These are phyloP conservation scores for Cryptotermes secundus DNA, from an alignment of 1,140 invertebrate species.

Conservation along the genomic window DNA sequence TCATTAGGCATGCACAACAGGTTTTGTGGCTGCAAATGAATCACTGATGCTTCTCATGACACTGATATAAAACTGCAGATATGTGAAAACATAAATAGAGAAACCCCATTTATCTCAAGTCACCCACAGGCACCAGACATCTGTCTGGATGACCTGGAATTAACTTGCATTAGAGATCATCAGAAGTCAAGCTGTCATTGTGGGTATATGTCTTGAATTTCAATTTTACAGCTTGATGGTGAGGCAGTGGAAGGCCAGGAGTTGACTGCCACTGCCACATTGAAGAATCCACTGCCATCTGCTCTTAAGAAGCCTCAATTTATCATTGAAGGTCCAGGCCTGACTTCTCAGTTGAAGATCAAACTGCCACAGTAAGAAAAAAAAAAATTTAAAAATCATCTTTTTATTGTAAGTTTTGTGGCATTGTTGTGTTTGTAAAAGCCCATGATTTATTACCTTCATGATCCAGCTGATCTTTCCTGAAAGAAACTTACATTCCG, in stretches of 20 bases:
- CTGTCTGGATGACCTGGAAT: no score
- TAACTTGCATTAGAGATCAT: no score
- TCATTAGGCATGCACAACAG: no score
- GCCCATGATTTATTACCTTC: no score
- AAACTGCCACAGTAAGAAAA: conserved; percentile 61
- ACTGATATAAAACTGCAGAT: no score
- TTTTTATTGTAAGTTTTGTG: neutral
- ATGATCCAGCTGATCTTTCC: no score
- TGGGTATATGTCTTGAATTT: conserved; percentile 6
- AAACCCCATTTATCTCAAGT: no score
- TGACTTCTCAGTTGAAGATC: conserved; percentile 69
- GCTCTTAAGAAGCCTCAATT: conserved; percentile 73
- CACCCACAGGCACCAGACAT: no score
- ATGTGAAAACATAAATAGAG: no score
- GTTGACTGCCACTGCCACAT: conserved; percentile 65
- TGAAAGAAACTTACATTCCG: neutral
- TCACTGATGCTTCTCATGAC: no score
- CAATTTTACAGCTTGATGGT: conserved; percentile 44
- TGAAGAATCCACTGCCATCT: conserved; percentile 81
- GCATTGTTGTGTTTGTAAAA: neutral
- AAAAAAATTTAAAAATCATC: conserved; percentile 35
- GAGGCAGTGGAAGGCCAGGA: conserved; percentile 63
- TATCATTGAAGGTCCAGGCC: conserved; percentile 75
- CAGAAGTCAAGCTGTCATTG: neutral
- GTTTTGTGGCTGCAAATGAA: no score